phyloP scores from a whole-genome alignment of 1,140 invertebrate species.

The Pachypeltis micranthus region DNA sequence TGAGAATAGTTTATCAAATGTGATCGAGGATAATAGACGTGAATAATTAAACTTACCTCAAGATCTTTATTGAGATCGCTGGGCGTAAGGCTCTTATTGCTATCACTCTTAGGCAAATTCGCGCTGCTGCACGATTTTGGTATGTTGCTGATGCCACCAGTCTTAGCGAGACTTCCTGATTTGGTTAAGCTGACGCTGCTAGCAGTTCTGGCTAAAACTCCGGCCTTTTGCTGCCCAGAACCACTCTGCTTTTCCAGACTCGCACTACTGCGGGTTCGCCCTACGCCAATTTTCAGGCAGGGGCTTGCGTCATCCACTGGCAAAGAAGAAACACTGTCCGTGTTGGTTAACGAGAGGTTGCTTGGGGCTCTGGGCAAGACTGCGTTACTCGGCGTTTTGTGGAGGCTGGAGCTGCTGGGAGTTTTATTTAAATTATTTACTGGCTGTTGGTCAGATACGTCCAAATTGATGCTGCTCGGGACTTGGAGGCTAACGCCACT shows the following conservation, averaged over 20 bases:
- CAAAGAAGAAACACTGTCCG: not conserved
- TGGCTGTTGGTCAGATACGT: not conserved
- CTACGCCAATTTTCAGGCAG: not conserved
- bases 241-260: not conserved
- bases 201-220: not conserved
- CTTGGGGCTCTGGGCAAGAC: not conserved
- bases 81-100: no score
- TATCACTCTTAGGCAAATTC: not conserved
- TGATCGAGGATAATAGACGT: no score
- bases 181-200: not conserved
- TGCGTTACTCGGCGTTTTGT: not conserved
- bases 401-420: not conserved
- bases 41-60: no score
- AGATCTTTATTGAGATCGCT: not conserved
- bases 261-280: not conserved
- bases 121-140: not conserved
- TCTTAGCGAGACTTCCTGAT: not conserved
- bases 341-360: not conserved
- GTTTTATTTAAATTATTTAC: not conserved
- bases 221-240: no score
- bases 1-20: no score
- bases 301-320: not conserved
- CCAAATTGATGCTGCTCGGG: not conserved
- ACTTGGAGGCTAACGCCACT: conserved; percentile 2
- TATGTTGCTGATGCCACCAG: not conserved